Evolutionary conservation across 2,797 vertebrate species (phyloP).

Genomic region (Sebastes nivosus): DNA sequence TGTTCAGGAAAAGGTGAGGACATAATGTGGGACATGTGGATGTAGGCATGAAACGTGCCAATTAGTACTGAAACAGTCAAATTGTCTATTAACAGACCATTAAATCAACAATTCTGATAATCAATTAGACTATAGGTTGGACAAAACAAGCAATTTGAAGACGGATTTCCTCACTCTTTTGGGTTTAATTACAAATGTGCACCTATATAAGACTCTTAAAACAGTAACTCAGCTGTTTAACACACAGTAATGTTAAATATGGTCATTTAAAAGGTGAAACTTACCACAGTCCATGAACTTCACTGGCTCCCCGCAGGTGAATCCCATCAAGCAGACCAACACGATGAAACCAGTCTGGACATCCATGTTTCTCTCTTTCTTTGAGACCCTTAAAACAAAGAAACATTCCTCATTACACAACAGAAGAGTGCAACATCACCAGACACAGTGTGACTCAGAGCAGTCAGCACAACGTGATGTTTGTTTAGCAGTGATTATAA

Average conservation of each 20-base stretch:
- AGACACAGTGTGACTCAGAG: fast-evolving
- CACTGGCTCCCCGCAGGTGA: constrained; percentile 67
- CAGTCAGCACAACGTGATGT: background rate
- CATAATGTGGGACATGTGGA: background rate
- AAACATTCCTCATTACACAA: background rate
- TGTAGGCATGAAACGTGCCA: background rate
- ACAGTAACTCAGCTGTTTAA: background rate
- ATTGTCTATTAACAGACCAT: background rate
- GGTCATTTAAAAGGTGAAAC: background rate
- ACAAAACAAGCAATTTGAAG: background rate
- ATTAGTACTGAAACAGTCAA: background rate
- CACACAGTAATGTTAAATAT: fast-evolving
- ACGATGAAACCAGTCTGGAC: constrained; percentile 40
- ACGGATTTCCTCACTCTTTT: background rate
- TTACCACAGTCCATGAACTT: constrained; percentile 81
- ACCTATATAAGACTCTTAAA: too few species aligned
- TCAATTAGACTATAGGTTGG: background rate
- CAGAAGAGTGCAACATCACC: background rate
- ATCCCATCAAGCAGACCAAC: constrained; percentile 67
- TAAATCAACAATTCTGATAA: background rate
- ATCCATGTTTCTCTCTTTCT: constrained; percentile 69
- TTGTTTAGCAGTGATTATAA: background rate
- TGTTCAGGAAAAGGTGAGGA: too few species aligned
- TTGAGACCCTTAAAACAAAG: background rate
- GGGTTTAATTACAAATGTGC: background rate